phyloP scores from a whole-genome alignment of 2,113 vertebrate genomes.

The Tragelaphus buxtoni region DNA sequence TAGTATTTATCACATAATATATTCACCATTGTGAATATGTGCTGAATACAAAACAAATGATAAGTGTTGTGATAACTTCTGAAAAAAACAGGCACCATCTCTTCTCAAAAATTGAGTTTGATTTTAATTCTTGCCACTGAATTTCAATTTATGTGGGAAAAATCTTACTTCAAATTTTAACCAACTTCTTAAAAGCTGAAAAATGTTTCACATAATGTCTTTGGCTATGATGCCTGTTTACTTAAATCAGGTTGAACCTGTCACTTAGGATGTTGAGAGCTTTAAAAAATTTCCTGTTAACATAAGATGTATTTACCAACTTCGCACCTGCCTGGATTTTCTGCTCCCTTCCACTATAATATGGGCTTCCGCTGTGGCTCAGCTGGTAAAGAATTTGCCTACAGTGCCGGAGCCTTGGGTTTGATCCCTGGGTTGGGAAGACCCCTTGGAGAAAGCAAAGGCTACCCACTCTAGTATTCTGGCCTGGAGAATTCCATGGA shows the following conservation, averaged over 20 bases:
- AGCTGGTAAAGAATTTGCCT: neutral
- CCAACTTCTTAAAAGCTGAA: neutral
- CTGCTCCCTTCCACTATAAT: neutral
- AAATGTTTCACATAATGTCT: neutral
- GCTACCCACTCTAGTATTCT: neutral
- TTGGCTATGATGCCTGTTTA: neutral
- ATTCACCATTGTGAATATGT: neutral
- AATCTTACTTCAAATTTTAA: neutral
- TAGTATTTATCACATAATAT: neutral
- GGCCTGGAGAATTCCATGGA: neutral
- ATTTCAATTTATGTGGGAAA: neutral
- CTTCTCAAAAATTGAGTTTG: neutral
- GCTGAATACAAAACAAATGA: neutral
- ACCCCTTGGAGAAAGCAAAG: neutral
- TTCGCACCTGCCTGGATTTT: neutral
- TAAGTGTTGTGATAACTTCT: neutral
- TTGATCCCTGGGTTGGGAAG: neutral
- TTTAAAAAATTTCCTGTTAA: neutral
- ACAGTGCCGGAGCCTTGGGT: neutral
- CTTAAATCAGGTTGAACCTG: neutral
- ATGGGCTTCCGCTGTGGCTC: neutral
- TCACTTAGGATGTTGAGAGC: neutral
- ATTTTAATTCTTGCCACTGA: neutral
- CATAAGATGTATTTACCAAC: neutral
- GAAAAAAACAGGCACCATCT: neutral